Evolutionary conservation across 1,140 invertebrate genomes (phyloP).

Genomic region (Caenorhabditis elegans): DNA sequence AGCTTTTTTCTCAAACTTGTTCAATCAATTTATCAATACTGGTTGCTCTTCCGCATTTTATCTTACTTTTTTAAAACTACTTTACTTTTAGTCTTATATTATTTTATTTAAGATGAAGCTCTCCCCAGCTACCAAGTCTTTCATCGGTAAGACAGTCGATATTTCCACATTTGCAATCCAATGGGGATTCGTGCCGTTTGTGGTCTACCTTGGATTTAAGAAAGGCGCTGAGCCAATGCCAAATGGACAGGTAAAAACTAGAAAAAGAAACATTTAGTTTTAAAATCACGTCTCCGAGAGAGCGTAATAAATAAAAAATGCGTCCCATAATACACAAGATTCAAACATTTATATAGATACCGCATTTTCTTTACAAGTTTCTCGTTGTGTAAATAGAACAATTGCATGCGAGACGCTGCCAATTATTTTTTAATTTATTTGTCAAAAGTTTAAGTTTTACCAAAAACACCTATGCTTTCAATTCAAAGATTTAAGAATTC

Average conservation of each 20-base stretch:
- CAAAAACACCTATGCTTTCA: neutral
- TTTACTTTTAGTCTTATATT: neutral
- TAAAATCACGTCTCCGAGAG: neutral
- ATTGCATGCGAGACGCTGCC: too few relatives aligned
- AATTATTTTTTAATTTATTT: neutral
- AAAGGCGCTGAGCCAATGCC: slow-evolving; percentile 41
- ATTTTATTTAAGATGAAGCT: slow-evolving; percentile 18
- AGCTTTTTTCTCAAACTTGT: too few relatives aligned
- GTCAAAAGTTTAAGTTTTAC: neutral
- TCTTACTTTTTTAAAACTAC: neutral
- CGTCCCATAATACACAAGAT: too few relatives aligned
- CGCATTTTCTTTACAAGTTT: too few relatives aligned
- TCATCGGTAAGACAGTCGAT: slow-evolving; percentile 38
- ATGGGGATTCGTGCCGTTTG: slow-evolving; percentile 46
- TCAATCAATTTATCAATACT: too few relatives aligned
- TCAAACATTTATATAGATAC: too few relatives aligned
- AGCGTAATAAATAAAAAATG: too few relatives aligned
- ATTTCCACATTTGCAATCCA: slow-evolving; percentile 35
- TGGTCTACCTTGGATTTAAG: slow-evolving; percentile 45
- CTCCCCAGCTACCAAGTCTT: slow-evolving; percentile 9
- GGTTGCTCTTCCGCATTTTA: too few relatives aligned
- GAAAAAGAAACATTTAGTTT: neutral
- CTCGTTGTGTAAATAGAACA: too few relatives aligned
- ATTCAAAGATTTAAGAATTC: neutral
- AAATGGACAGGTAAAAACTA: slow-evolving; percentile 28